Evolutionary conservation across 2,797 vertebrate species (phyloP).

Genomic region (Carcharodon carcharias): DNA sequence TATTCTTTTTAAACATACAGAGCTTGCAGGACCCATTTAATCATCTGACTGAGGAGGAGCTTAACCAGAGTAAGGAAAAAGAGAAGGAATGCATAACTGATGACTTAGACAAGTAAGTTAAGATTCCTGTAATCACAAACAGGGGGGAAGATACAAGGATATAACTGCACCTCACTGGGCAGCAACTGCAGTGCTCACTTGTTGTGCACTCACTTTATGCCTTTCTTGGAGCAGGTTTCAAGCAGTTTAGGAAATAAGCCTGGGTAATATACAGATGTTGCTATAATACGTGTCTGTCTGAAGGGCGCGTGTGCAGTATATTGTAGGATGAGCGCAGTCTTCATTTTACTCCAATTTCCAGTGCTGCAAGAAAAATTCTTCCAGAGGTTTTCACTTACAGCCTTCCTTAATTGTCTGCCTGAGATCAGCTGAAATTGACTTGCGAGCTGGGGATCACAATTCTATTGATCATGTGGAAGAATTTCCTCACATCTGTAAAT

Average conservation of each 20-base stretch:
- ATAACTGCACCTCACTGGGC: background rate
- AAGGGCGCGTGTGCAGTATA: background rate
- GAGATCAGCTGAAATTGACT: background rate
- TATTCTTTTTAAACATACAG: constrained; percentile 47
- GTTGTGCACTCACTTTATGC: background rate
- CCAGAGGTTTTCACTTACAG: background rate
- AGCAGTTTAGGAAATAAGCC: background rate
- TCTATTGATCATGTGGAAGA: background rate
- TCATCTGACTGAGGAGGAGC: constrained; percentile 50
- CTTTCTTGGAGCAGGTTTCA: background rate
- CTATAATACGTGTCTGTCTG: background rate
- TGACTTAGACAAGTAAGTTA: constrained; percentile 60
- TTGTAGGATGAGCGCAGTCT: background rate
- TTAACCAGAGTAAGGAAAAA: constrained; percentile 45
- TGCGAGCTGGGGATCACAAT: background rate
- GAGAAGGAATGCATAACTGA: constrained; percentile 49
- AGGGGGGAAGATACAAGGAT: too few species aligned
- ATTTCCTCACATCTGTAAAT: background rate
- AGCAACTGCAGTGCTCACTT: background rate
- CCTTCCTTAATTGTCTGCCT: background rate
- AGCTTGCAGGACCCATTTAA: constrained; percentile 65
- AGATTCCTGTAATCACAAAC: background rate
- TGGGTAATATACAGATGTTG: background rate
- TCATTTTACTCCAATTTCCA: background rate
- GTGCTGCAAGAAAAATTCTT: background rate